Evolutionary conservation across 2,888 invertebrate species (phyloP), one percentile per base, ranked within the genome.

Genomic region (Pterostichus madidus): DNA sequence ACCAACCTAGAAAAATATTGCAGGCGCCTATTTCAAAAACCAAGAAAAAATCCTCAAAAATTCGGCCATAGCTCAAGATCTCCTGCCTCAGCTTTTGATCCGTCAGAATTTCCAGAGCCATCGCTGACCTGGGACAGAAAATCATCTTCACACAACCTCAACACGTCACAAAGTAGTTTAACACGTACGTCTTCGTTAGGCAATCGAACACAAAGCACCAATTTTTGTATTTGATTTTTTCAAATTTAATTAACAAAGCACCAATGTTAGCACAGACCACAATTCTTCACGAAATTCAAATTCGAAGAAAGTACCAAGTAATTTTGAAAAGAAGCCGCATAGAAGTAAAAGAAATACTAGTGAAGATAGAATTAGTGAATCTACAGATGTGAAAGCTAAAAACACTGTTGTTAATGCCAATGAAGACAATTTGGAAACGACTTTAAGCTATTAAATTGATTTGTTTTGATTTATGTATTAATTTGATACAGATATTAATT

Each of bases 181-280:
- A 89, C 89, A 59, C 86, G 89, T 46, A 85, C 86, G 3, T 86
- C 86, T 5, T 89, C 89, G 85, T 84, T 89, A 49, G 90, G 90
- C 13, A 89, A 89, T 83, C 87, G 87, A 35, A 90, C 90, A n/a
- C 90, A 90, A 85, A 90, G n/a, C n/a, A n/a, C n/a, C n/a, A n/a
- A n/a, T n/a, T n/a, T n/a, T n/a, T n/a, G n/a, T n/a, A n/a, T n/a
- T n/a, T n/a, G n/a, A n/a, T n/a, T n/a, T n/a, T n/a, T n/a, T n/a
- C n/a, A n/a, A n/a, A n/a, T n/a, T n/a, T n/a, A n/a, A n/a, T n/a
- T n/a, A n/a, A n/a, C n/a, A n/a, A n/a, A n/a, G 90, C 85, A 90
- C 90, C 44, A 89, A 87, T 80, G 86, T 90, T 82, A 90, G 90
- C 84, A 86, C 86, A 84, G 89, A 90, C 56, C 87, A 87, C 10